Evolutionary conservation across 1,140 invertebrate species (phyloP).

Genomic region (Manduca sexta): DNA sequence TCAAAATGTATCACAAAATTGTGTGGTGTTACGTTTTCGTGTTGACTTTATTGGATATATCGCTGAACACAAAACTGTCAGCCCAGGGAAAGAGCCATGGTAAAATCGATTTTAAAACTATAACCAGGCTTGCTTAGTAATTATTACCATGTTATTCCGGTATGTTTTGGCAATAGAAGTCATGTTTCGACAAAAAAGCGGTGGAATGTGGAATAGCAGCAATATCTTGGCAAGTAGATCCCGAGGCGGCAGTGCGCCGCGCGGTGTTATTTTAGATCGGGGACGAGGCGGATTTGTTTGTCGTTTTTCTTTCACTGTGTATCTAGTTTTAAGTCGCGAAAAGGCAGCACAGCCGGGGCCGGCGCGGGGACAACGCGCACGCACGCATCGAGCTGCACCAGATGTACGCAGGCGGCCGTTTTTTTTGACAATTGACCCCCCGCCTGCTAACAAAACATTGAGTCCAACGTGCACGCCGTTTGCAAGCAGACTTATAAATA

Average conservation of each 20-base stretch:
- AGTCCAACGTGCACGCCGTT: too few relatives aligned
- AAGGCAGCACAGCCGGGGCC: background rate
- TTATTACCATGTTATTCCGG: background rate
- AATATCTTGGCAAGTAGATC: slow-evolving; percentile 22
- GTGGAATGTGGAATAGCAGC: slow-evolving; percentile 10
- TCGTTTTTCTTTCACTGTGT: slow-evolving; percentile 30
- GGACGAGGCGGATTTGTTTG: slow-evolving; percentile 32
- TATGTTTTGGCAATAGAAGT: background rate
- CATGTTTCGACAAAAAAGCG: background rate
- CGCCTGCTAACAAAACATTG: background rate
- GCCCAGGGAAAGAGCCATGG: slow-evolving; percentile 66
- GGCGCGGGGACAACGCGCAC: background rate
- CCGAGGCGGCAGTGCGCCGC: slow-evolving; percentile 14
- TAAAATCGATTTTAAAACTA: slow-evolving; percentile 57
- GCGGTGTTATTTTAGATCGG: slow-evolving; percentile 51
- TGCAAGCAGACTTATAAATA: too few relatives aligned
- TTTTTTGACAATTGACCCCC: background rate
- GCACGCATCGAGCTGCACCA: background rate
- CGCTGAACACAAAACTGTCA: slow-evolving; percentile 58
- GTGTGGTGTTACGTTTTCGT: slow-evolving; percentile 63
- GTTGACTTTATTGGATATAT: slow-evolving; percentile 61
- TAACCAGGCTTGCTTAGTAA: background rate
- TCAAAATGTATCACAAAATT: slow-evolving; percentile 58
- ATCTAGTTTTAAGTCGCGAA: slow-evolving; percentile 23
- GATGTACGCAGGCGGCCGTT: background rate